These are phyloP conservation scores for Antennarius striatus DNA, from an alignment of 2,113 vertebrate genomes.

Conservation along the genomic window DNA sequence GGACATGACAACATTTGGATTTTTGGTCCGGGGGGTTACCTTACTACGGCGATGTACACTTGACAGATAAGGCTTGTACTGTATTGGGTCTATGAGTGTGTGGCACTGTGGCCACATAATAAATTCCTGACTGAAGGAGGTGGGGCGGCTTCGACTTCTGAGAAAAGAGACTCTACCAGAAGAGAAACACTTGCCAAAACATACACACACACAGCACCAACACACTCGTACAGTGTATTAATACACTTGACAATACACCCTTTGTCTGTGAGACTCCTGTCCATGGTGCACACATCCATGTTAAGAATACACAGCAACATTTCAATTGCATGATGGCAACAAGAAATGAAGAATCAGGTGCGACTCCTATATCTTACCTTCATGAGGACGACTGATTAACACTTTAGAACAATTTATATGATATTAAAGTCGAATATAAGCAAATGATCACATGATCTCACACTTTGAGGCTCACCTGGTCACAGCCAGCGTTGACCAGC, in stretches of 20 bases:
- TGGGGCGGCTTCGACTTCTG: not conserved
- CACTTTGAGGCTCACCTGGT: constrained; percentile 83
- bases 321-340: no score
- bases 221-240: not conserved
- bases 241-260: not conserved
- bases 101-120: not conserved
- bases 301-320: not conserved
- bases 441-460: no score
- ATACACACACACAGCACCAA: not conserved
- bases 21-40: constrained; percentile 23
- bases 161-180: not conserved
- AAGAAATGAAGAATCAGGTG: no score
- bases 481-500: constrained; percentile 94
- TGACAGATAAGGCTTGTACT: constrained; percentile 32
- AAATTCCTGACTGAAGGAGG: constrained; percentile 29
- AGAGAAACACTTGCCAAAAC: not conserved
- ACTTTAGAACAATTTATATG: no score
- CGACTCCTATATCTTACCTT: no score
- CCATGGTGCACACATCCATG: not conserved
- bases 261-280: not conserved
- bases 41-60: constrained; percentile 40
- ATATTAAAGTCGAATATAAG: no score
- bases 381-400: no score
- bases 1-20: constrained; percentile 50
- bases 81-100: constrained; percentile 22